A percentile compares a stretch with the other conserved stretches of the same genome.
These are phyloP conservation scores for Oreortyx pictus DNA, from an alignment of 2,797 vertebrate species.

Conservation along the genomic window DNA sequence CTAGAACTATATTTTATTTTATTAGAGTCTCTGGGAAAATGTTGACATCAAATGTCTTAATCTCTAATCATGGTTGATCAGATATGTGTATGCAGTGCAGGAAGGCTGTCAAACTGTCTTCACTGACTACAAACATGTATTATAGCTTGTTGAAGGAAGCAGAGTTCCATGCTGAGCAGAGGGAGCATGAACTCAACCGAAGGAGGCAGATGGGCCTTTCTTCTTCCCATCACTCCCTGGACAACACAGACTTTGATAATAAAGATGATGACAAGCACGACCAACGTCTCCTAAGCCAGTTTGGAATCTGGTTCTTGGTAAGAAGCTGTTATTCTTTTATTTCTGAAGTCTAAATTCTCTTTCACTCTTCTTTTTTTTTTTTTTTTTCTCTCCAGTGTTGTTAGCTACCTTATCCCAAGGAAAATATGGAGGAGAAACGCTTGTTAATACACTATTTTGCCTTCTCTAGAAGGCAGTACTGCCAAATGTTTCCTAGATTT, in stretches of 20 bases:
- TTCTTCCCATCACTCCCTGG: slow-evolving; percentile 95
- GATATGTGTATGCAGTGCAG: background rate
- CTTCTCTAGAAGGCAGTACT: background rate
- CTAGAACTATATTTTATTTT: background rate
- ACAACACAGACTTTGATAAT: slow-evolving; percentile 98
- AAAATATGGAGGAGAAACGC: background rate
- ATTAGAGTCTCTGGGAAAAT: background rate
- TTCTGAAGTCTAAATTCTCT: background rate
- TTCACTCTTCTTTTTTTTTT: background rate
- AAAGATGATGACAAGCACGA: slow-evolving; percentile 99
- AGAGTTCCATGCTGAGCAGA: slow-evolving; percentile 96
- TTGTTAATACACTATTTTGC: background rate
- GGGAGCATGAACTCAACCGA: slow-evolving; percentile 93
- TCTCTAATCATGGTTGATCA: background rate
- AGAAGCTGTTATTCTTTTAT: slow-evolving; percentile 48
- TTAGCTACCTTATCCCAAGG: background rate
- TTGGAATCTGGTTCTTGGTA: slow-evolving; percentile 99
- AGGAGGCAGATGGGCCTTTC: slow-evolving; percentile 96
- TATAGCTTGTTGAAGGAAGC: slow-evolving; percentile 95
- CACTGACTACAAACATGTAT: background rate
- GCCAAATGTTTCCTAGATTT: background rate
- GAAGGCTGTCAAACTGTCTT: background rate
- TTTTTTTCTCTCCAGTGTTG: background rate
- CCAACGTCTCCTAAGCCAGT: slow-evolving; percentile 97
- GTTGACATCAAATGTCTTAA: background rate